Base-by-base conservation (phyloP, 2,888 invertebrate species). In the Nemotelus pantherinus region DNA sequence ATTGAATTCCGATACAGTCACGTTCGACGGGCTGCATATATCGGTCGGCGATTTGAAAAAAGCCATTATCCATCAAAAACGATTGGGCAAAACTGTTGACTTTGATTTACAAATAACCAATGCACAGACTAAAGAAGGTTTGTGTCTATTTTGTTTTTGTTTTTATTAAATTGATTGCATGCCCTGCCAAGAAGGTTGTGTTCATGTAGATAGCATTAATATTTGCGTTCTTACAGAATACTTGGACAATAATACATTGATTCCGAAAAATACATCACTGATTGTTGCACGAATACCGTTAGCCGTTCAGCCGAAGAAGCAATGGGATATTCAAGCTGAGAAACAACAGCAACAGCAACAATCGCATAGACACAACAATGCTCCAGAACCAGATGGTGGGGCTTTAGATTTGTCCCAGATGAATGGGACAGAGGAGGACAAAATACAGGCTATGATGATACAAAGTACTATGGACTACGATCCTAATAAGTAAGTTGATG, bases 391-490 rank as follows among this genome's bases (percentile, higher is more conserved):
- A 53, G 90, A 91, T 82, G 82, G 82, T 43, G 91, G 93, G 83
- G 90, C 93, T 81, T 92, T 95, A 76, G 97, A 97, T 89, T 88
- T 98, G 82, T 93, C 95, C 63, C 93, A 92, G 87, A 92, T 97
- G 88, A 95, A 96, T 89, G 95, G 95, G 80, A 94, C 96, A 74
- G 99, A 99, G 89, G 97, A 97, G 85, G 98, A 99, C 85, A 98
- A 98, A 89, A 97, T 99, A 83, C 93, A 94, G 86, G 97, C 97
- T 80, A 98, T 99, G 96, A 98, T 98, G 92, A 92, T 94, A 80
- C 98, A 98, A 87, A 97, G 98, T 48, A 97, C 98, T 50, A 93
- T 94, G 86, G 98, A 98, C 85, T 99, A 98, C 89, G 97, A 98
- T 88, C 96, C 97, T 80, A 95, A 96, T 88, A 97, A 97, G 97